Percentiles rank a stretch among this genome's conserved stretches.
These are phyloP conservation scores for Echinometra lucunter DNA, from an alignment of 53 echinoderm and acorn worm species.

Conservation along the genomic window DNA sequence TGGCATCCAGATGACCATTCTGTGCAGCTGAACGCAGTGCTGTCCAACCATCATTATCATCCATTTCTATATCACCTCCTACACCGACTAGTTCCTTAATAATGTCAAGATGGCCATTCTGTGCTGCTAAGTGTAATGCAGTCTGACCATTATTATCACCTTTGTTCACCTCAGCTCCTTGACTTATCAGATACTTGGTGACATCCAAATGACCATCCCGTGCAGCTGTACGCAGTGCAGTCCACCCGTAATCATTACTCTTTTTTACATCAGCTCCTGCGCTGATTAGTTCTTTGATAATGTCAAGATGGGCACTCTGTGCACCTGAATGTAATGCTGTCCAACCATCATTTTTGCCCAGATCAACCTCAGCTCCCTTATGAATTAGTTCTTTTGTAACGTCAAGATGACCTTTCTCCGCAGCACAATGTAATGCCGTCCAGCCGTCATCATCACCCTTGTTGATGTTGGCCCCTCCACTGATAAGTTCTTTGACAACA, in stretches of 20 bases:
- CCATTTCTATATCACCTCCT: too few species aligned
- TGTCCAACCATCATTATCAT: too few species aligned
- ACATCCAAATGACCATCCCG: background rate
- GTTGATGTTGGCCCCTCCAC: background rate
- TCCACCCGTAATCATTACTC: background rate
- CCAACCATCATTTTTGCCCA: background rate
- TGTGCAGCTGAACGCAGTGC: too few species aligned
- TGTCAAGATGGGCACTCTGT: background rate
- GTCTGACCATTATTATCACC: background rate
- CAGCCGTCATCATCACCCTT: background rate
- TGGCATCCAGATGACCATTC: too few species aligned
- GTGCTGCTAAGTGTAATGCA: background rate
- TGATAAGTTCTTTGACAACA: background rate
- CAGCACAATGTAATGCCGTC: conserved; percentile 30
- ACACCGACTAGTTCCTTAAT: background rate
- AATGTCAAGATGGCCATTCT: conserved; percentile 17
- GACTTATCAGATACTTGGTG: background rate
- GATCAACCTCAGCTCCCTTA: background rate
- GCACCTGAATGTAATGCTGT: background rate
- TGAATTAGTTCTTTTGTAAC: background rate
- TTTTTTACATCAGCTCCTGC: background rate
- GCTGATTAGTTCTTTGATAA: background rate
- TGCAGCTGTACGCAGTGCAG: background rate
- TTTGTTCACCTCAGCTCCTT: background rate
- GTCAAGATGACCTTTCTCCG: background rate